Conservation (phyloP, 2,797 vertebrate genomes). For the Glossophaga mutica region DNA sequence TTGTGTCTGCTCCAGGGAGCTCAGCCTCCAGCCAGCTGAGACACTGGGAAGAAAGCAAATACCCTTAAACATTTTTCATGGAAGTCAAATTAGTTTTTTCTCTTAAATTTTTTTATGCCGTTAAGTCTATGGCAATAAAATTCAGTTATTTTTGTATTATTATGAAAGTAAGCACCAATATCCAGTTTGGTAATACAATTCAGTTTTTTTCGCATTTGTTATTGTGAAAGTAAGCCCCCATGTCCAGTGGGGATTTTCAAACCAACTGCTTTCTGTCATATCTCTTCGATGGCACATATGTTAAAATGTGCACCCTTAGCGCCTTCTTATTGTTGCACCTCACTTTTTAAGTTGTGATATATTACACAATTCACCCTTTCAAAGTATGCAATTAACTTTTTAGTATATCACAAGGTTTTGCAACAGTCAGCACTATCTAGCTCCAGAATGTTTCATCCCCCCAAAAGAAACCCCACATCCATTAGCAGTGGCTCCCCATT, state of each 20-base stretch:
- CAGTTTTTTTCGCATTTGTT: too few species aligned
- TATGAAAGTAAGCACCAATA: conserved; percentile 38
- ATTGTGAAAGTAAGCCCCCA: too few species aligned
- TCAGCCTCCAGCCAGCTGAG: neutral
- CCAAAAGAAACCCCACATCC: neutral
- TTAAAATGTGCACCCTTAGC: neutral
- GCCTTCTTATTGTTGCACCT: neutral
- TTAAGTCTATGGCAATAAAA: conserved; percentile 13
- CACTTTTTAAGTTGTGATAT: neutral
- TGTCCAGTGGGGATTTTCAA: neutral
- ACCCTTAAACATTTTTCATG: conserved; percentile 13
- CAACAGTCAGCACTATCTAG: neutral
- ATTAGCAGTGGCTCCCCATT: neutral
- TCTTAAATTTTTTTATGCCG: conserved; percentile 21
- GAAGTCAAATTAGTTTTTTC: conserved; percentile 50
- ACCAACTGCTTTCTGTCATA: neutral
- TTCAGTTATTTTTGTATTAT: conserved; percentile 3
- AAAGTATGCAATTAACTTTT: neutral
- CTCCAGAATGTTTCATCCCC: neutral
- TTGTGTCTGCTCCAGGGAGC: neutral
- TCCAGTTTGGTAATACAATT: neutral
- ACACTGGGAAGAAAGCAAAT: conserved; percentile 23
- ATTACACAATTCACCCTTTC: neutral
- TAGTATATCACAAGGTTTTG: neutral
- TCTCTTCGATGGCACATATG: neutral